Conservation (phyloP, 2,113 vertebrate species). For the Pseudonaja textilis region DNA sequence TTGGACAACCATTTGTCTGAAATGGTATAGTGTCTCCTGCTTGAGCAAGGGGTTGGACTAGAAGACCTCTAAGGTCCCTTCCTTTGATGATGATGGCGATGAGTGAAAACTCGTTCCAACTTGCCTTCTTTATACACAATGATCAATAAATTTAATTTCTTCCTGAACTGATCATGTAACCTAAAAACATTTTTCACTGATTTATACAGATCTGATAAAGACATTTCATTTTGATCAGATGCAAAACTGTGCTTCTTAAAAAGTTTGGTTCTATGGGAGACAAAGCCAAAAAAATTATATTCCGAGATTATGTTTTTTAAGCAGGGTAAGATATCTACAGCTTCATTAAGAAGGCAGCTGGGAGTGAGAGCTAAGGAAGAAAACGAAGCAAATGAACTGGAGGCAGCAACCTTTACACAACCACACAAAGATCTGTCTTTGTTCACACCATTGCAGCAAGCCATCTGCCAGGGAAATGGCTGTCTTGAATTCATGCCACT, state of each 20-base stretch:
- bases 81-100: not conserved
- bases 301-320: not conserved
- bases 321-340: constrained; percentile 25
- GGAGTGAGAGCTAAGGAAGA: constrained; percentile 3
- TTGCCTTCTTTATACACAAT: not conserved
- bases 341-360: constrained; percentile 32
- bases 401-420: constrained; percentile 62
- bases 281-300: too few species aligned
- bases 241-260: not conserved
- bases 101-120: not conserved
- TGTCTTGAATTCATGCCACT: constrained; percentile 26
- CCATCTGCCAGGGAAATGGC: constrained; percentile 64
- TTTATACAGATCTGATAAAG: not conserved
- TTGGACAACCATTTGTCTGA: not conserved
- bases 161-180: not conserved
- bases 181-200: not conserved
- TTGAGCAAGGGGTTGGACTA: not conserved
- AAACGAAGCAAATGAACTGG: constrained; percentile 62
- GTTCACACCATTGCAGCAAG: constrained; percentile 50
- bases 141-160: not conserved
- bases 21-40: not conserved
- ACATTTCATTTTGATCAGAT: not conserved
- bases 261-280: not conserved
- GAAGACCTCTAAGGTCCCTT: not conserved
- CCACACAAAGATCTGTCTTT: constrained; percentile 55